phyloP scores from a whole-genome alignment of 2,888 invertebrate genomes.

The Spodoptera picta region DNA sequence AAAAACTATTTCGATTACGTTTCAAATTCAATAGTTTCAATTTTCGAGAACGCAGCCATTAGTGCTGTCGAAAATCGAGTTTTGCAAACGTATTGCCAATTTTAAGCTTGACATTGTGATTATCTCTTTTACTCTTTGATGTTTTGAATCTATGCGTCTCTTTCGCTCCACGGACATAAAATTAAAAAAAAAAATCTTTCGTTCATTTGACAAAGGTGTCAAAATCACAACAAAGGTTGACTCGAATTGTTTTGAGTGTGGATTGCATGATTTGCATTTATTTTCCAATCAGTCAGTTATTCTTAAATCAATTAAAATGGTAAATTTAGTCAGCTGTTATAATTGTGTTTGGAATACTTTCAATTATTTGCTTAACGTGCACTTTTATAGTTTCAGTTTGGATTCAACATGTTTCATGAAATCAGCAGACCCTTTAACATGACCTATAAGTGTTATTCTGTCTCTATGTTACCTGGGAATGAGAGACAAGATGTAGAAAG shows the following conservation, averaged over 20 bases:
- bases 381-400: slow-evolving; percentile 92
- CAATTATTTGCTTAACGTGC: slow-evolving; percentile 62
- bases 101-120: background rate
- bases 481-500: slow-evolving; percentile 98
- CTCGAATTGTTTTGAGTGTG: slow-evolving; percentile 58
- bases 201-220: slow-evolving; percentile 35
- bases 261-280: slow-evolving; percentile 74
- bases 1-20: background rate
- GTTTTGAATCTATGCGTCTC: background rate
- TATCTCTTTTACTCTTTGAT: background rate
- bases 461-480: slow-evolving; percentile 98
- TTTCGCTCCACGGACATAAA: background rate
- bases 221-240: slow-evolving; percentile 55
- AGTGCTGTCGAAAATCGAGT: background rate
- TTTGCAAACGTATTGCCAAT: background rate
- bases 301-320: slow-evolving; percentile 65
- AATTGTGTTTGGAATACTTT: slow-evolving; percentile 37
- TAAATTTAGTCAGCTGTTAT: slow-evolving; percentile 48
- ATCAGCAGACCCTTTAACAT: slow-evolving; percentile 94
- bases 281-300: slow-evolving; percentile 54
- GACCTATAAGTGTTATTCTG: slow-evolving; percentile 97
- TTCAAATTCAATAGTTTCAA: background rate
- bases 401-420: slow-evolving; percentile 96
- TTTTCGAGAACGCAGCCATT: slow-evolving; percentile 11
- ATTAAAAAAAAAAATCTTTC: background rate